Base-by-base conservation (phyloP, 2,888 invertebrate genomes). In the Limnephilus auricula region DNA sequence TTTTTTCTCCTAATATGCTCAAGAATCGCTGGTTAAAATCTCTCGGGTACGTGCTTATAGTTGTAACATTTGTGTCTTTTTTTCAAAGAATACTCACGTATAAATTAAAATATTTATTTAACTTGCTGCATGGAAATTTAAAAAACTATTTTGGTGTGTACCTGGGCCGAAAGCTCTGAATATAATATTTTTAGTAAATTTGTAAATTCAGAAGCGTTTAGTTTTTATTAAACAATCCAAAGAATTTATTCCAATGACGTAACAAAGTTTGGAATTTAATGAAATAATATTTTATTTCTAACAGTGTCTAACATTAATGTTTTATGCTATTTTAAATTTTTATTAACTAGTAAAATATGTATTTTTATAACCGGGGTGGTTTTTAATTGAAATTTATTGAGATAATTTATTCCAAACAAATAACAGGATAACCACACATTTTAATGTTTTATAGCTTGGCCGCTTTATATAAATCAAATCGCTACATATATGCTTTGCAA, bases 381-480 rank as follows among this genome's bases (percentile, higher is more conserved):
- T 65, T 65, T 25, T 65, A 9, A 65, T 65, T 15, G 13, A 45
- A n/a, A 25, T n/a, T 65, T 4, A 65, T 2, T 25, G 65, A n/a
- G n/a, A 65, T 82, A 82, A 18, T 34, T 34, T 82, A n/a, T 82
- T 82, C 25, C 34, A 34, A 32, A 82, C 15, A 37, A 82, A 82
- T 82, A 82, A 82, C 82, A 82, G 32, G 82, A n/a, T 82, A 34
- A 82, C 82, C 18, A 18, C 18, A 31, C 34, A 82, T 25, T 65
- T 80, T 82, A 82, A 82, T 34, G 34, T 82, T 30, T 85, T 85
- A 40, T 15, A 37, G 85, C 85, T 85, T 40, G 30, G 85, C 85
- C 30, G 85, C 85, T 85, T 40, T 37, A 10, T 30, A 40, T 37
- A 85, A 85, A 40, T 40, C 13, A 30, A 40, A 40, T 85, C 2